Evolutionary conservation across 2,113 vertebrate genomes (phyloP).

Genomic region (Beaufortia kweichowensis): DNA sequence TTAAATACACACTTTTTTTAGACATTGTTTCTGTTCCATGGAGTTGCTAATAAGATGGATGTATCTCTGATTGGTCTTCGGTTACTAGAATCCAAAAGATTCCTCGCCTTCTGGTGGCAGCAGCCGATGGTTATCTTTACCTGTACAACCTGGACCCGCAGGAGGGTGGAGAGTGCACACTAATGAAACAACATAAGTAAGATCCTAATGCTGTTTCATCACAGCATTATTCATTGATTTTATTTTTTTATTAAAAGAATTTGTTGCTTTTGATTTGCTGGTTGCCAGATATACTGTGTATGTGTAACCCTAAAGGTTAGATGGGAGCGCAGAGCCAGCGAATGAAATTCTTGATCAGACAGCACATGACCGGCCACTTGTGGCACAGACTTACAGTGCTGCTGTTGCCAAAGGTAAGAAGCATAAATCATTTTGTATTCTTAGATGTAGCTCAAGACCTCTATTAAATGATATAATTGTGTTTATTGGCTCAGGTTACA

Average conservation of each 20-base stretch:
- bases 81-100: conserved; percentile 92
- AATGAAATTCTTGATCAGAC: conserved; percentile 93
- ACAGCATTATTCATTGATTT: too few species aligned
- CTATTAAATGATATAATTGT: not conserved
- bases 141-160: conserved; percentile 98
- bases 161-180: conserved; percentile 94
- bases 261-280: too few species aligned
- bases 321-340: conserved; percentile 88
- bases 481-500: conserved; percentile 78
- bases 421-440: not conserved
- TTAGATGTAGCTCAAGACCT: not conserved
- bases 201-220: not conserved
- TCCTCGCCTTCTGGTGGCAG: conserved; percentile 90
- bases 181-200: conserved; percentile 89
- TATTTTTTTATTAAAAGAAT: too few species aligned
- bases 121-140: conserved; percentile 94
- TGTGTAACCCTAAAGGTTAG: conserved; percentile 75
- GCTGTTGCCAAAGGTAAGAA: conserved; percentile 83
- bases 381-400: conserved; percentile 83
- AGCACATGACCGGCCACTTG: conserved; percentile 88
- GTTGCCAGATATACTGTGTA: not conserved
- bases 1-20: not conserved
- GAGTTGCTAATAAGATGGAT: not conserved
- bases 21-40: not conserved
- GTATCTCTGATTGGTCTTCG: not conserved